Percentiles rank a stretch among this genome's conserved stretches.
These are phyloP conservation scores for Seira ritae DNA, from an alignment of 2,888 invertebrate genomes.

Conservation along the genomic window DNA sequence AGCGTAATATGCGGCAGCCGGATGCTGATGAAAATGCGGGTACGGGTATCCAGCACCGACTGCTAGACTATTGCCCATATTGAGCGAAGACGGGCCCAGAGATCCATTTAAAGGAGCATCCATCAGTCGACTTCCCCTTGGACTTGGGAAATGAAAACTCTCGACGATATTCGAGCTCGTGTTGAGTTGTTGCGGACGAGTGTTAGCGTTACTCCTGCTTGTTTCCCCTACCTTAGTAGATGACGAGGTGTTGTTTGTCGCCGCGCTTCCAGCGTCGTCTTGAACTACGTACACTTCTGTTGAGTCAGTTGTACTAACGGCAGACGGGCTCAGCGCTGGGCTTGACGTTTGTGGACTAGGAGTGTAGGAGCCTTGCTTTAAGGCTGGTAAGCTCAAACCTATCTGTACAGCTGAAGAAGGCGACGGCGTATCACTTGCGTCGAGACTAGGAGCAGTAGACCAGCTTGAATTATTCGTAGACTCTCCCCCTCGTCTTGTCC, in stretches of 20 bases:
- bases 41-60: conserved; percentile 16
- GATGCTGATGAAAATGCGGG: conserved; percentile 35
- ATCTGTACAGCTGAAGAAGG: conserved; percentile 37
- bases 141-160: background rate
- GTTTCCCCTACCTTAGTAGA: conserved; percentile 5
- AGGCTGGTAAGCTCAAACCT: conserved; percentile 46
- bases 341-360: conserved; percentile 58
- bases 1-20: conserved; percentile 30
- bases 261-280: conserved; percentile 22
- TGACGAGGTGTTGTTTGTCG: background rate
- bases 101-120: conserved; percentile 27
- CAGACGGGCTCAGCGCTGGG: conserved; percentile 46
- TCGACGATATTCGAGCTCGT: background rate
- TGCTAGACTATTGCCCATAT: background rate
- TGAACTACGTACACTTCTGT: conserved; percentile 35
- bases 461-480: conserved; percentile 42
- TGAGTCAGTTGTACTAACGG: conserved; percentile 38
- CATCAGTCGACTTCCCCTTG: background rate
- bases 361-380: conserved; percentile 44
- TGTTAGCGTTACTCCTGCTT: background rate
- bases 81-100: background rate
- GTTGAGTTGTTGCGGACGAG: background rate
- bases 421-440: conserved; percentile 22
- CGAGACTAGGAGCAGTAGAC: conserved; percentile 45
- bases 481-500: conserved; percentile 36